Evolutionary conservation across 2,888 invertebrate genomes (phyloP), one percentile per base, ranked within the genome.

Genomic region (Prosopocoilus inquinatus): DNA sequence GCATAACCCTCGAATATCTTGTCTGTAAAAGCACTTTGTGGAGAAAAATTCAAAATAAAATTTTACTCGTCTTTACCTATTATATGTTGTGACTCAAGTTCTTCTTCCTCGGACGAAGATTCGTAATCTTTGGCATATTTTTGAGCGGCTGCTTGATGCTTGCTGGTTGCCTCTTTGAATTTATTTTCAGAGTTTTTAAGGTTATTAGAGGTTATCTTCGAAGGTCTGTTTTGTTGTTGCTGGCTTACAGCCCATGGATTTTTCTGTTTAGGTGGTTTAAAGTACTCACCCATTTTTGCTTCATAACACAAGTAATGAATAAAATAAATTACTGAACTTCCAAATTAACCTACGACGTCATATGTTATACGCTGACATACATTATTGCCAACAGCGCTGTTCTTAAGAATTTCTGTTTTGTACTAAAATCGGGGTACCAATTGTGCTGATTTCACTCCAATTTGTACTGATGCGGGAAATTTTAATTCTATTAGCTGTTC

Each of bases 81-180:
- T 47, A 82, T 75, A 58, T 73, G 74, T 36, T 73, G 72, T 38
- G 78, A 77, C 66, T 81, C 80, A 16, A 82, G 64, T 61, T 82
- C 81, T 54, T 80, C 80, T 62, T 82, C 82, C 47, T 80, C 80
- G 0, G 81, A 81, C 50, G 82, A 82, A 3, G 82, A 82, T 45
- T 80, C 79, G 60, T 79, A 81, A 16, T 76, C 75, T 58, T 78
- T 75, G 1, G 76, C 73, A 53, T 80, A 73, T 64, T 80, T 81
- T 60, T 80, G 76, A 7, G 80, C 80, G 13, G 80, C 77, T 57
- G 77, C 78, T 54, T 81, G 77, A 52, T 81, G 73, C 64, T 79
- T 78, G 9, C 70, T 70, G 58, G 80, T 81, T 1, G 76, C 79
- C 65, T 79, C 78, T 67, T 76, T 74, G 61, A 81, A 81, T 67